These are phyloP conservation scores for Microcebus jonahi DNA, from an alignment of 2,113 vertebrate species.

Conservation along the genomic window DNA sequence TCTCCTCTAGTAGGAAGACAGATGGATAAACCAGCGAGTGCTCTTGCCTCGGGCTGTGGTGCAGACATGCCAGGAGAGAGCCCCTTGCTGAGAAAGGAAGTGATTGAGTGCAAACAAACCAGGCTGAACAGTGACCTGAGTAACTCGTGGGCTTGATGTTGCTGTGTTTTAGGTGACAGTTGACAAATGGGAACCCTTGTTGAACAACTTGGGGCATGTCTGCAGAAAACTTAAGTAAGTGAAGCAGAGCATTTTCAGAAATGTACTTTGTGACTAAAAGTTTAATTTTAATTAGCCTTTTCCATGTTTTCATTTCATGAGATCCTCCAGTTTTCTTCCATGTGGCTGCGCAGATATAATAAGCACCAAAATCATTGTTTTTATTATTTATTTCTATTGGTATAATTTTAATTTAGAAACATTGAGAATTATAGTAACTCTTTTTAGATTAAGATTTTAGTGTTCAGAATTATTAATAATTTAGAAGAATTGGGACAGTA, in stretches of 20 bases:
- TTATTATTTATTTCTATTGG: background rate
- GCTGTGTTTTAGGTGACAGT: slow-evolving; percentile 94
- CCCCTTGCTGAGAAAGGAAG: too few species aligned
- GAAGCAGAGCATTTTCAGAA: background rate
- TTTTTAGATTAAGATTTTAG: background rate
- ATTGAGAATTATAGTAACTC: background rate
- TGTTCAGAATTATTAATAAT: slow-evolving; percentile 15
- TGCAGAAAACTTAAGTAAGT: slow-evolving; percentile 99
- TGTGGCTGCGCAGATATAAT: background rate
- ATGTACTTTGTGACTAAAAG: background rate
- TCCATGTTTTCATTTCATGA: background rate
- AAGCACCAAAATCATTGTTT: background rate
- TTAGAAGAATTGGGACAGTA: background rate
- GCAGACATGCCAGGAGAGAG: background rate
- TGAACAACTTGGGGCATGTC: slow-evolving; percentile 98
- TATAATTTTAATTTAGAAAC: slow-evolving; percentile 44
- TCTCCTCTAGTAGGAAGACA: background rate
- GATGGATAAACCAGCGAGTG: background rate
- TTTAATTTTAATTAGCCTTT: slow-evolving; percentile 34
- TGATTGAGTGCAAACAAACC: background rate
- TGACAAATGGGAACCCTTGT: slow-evolving; percentile 98
- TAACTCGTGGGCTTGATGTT: background rate
- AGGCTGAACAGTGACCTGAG: fast-evolving
- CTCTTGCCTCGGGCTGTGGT: background rate
- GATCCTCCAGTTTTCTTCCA: background rate